Evolutionary conservation across 2,113 vertebrate genomes (phyloP), one percentile per base, ranked within the genome.

Genomic region (Indri indri): DNA sequence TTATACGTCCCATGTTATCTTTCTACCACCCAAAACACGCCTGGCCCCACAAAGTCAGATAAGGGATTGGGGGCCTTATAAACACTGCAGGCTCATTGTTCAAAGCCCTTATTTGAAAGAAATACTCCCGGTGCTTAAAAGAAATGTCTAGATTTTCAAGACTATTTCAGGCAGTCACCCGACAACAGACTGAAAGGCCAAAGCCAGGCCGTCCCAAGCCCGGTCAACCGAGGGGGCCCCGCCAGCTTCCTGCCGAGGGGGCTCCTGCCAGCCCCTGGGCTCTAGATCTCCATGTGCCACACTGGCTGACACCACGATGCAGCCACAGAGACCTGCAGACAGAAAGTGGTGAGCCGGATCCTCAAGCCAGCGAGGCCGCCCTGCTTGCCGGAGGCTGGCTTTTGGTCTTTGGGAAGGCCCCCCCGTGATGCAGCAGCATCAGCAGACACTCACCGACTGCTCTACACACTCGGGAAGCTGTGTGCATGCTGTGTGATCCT

Each of bases 221-320:
- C 20, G 0, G 0, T 20, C 34, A 2, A 47, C 34, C 25, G 34
- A 77, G 20, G 73, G 34, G 63, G 6, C 7, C 16, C 23, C 10
- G 3, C 4, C 3, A 65, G 45, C 65, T 81, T 70, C 52, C 52
- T 71, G 52, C 42, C 10, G 50, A 14, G 34, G 5, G 30, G 1
- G 1, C 30, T 52, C 18, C 34, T 14, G 16, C 77, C 9, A 4
- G 42, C 16, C 1, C 8, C 0, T 45, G 1, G 1, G 11, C 34
- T 81, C 84, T 63, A 40, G 8, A 30, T 30, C 50, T 47, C 32
- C 3, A 5, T 27, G 0, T 14, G 11, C 23, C 47, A 20, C 4
- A 2, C 3, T 23, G n/a, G 30, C 81, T 23, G 30, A 45, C 20
- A 8, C 81, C 6, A n/a, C 14, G 37, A 59, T 3, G 25, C 77